Percentiles rank a stretch among this genome's conserved stretches.
These are phyloP conservation scores for Thalassaphorura encarpata DNA, from an alignment of 1,140 invertebrate species.

Conservation along the genomic window DNA sequence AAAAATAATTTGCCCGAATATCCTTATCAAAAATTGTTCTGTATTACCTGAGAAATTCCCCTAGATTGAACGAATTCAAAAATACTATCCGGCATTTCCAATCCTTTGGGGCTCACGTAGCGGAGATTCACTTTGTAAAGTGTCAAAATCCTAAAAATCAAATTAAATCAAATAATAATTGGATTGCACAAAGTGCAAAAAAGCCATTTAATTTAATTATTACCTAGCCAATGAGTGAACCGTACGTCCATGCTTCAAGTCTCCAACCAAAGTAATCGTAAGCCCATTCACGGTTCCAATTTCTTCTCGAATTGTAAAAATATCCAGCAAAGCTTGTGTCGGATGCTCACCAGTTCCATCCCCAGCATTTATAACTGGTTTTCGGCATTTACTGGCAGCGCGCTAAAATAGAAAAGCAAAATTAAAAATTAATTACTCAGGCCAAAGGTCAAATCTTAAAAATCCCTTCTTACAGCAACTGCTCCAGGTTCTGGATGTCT, in stretches of 20 bases:
- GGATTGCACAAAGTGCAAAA: too few species aligned
- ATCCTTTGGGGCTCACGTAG: slow-evolving; percentile 75
- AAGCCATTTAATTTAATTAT: slow-evolving; percentile 5
- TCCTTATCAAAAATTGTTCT: not conserved
- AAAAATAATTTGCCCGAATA: not conserved
- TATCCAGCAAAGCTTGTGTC: slow-evolving; percentile 91
- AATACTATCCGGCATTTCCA: slow-evolving; percentile 86
- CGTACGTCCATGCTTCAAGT: slow-evolving; percentile 94
- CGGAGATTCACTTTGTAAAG: slow-evolving; percentile 78
- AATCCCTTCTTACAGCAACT: slow-evolving; percentile 56
- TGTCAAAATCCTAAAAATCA: slow-evolving; percentile 56
- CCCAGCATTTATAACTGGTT: slow-evolving; percentile 93
- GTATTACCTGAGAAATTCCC: slow-evolving; percentile 58
- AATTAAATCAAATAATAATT: too few species aligned
- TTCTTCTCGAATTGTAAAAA: slow-evolving; percentile 97
- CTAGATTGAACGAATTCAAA: slow-evolving; percentile 63
- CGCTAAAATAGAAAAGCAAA: slow-evolving; percentile 45
- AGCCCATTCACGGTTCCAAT: slow-evolving; percentile 96
- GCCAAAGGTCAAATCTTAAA: not conserved
- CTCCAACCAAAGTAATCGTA: slow-evolving; percentile 87
- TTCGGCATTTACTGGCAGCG: slow-evolving; percentile 67
- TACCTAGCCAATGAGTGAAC: slow-evolving; percentile 89
- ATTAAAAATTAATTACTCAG: too few species aligned
- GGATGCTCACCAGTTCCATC: slow-evolving; percentile 96
- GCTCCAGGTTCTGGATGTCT: slow-evolving; percentile 89